Evolutionary conservation across 2,113 vertebrate species (phyloP), one percentile per base, ranked within the genome.

Genomic region (Dipodomys ordii): DNA sequence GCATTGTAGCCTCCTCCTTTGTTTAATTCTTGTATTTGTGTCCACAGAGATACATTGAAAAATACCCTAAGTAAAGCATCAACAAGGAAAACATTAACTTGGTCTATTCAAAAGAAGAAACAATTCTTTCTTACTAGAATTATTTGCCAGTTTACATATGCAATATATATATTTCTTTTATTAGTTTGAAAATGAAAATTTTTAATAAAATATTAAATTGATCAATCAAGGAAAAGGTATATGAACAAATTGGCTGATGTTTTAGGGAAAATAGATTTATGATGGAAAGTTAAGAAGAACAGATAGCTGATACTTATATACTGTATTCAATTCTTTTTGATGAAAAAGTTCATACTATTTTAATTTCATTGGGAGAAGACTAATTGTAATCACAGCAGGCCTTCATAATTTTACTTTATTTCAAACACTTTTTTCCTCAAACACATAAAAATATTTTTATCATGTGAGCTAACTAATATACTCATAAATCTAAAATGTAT

Each of bases 381-480:
- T 78, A 78, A 44, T 44, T 18, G 11, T 62, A 74, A 68, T 5
- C 23, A 80, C 30, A 77, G 12, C 0, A 68, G 69, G 8, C 15
- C 9, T 49, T 39, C 5, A 35, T 1, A 81, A 35, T 65, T 12
- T 49, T 49, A 65, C 19, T n/a, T 73, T 81, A 81, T 62, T 89
- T 86, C 6, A 87, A 83, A 95, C 1, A 0, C n/a, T 64, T 39
- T 39, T 71, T 76, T 90, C 12, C 20, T 74, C 23, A 27, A 7
- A 83, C 15, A 57, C 15, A 57, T 13, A 16, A 85, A 92, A 69
- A 68, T 71, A 80, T 16, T 76, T 64, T 92, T 87, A 73, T 87
- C 62, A 71, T 49, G n/a, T 90, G 74, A 76, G 16, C 35, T 27
- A 62, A 39, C 35, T 27, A 62, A 39, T 60, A 62, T 60, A 80